phyloP scores from a whole-genome alignment of 1,140 invertebrate species.

The Eumaeus atala region DNA sequence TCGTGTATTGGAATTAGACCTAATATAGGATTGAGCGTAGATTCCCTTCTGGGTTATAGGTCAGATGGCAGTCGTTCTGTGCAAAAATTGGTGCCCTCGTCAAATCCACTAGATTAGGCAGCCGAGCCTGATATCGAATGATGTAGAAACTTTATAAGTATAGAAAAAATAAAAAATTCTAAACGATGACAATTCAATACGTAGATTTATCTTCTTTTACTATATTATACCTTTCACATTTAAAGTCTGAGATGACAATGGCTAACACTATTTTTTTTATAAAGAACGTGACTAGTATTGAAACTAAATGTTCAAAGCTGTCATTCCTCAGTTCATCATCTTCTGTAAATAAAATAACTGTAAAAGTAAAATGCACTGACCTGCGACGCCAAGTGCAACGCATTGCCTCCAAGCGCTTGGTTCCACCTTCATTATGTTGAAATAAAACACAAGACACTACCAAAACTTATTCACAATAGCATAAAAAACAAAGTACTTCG shows the following conservation, averaged over 20 bases:
- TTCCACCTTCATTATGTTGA: slow-evolving; percentile 64
- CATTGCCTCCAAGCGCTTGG: slow-evolving; percentile 49
- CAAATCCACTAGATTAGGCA: no score
- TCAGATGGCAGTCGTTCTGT: no score
- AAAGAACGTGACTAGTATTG: no score
- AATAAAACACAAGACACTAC: slow-evolving; percentile 51
- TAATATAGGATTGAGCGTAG: no score
- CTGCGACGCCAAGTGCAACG: slow-evolving; percentile 45
- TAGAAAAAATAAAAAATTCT: no score
- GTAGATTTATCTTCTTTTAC: slow-evolving; percentile 18
- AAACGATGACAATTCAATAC: neutral
- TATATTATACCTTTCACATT: slow-evolving; percentile 19
- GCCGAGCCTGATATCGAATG: no score
- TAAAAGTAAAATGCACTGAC: slow-evolving; percentile 35
- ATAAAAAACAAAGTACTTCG: slow-evolving; percentile 29
- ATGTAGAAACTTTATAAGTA: no score
- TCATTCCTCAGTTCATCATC: slow-evolving; percentile 3
- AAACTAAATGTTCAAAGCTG: neutral
- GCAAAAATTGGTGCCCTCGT: no score
- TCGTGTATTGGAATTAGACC: no score
- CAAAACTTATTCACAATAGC: slow-evolving; percentile 37
- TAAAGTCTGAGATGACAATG: neutral
- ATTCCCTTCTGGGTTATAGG: no score
- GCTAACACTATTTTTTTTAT: no score
- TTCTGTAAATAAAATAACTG: neutral